Conservation (phyloP, 1,140 invertebrate species). For the Octopus sinensis region DNA sequence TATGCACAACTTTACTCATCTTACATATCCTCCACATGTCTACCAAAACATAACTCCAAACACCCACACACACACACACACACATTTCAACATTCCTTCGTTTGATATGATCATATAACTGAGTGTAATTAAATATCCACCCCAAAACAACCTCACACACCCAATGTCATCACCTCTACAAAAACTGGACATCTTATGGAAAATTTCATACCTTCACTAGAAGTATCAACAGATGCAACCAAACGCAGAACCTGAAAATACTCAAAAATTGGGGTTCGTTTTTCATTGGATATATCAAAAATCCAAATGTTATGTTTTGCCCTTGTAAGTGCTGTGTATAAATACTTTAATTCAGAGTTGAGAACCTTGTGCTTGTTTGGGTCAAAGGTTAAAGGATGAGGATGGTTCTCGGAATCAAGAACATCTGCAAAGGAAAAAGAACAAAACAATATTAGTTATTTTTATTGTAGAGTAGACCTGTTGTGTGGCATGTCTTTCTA, state of each 20-base stretch:
- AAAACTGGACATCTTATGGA: not conserved
- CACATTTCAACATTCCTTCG: no score
- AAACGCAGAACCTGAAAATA: slow-evolving; percentile 44
- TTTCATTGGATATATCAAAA: slow-evolving; percentile 46
- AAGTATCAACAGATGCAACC: not conserved
- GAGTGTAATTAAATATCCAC: not conserved
- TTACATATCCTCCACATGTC: no score
- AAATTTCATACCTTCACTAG: not conserved
- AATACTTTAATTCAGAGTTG: slow-evolving; percentile 48
- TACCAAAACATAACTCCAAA: no score
- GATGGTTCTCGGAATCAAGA: slow-evolving; percentile 32
- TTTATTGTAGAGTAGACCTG: no score
- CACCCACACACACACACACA: no score
- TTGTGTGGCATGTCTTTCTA: no score
- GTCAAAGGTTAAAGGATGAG: slow-evolving; percentile 47
- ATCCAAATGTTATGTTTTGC: slow-evolving; percentile 52
- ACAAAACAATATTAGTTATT: not conserved
- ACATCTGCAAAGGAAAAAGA: slow-evolving; percentile 35
- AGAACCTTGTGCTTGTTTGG: slow-evolving; percentile 49
- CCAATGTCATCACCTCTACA: not conserved
- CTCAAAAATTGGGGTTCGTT: slow-evolving; percentile 48
- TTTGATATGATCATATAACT: no score
- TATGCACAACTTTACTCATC: no score
- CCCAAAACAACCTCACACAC: not conserved
- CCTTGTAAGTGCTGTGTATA: slow-evolving; percentile 48